Conservation (phyloP, 2,888 invertebrate genomes). For the Entomobrya multifasciata region DNA sequence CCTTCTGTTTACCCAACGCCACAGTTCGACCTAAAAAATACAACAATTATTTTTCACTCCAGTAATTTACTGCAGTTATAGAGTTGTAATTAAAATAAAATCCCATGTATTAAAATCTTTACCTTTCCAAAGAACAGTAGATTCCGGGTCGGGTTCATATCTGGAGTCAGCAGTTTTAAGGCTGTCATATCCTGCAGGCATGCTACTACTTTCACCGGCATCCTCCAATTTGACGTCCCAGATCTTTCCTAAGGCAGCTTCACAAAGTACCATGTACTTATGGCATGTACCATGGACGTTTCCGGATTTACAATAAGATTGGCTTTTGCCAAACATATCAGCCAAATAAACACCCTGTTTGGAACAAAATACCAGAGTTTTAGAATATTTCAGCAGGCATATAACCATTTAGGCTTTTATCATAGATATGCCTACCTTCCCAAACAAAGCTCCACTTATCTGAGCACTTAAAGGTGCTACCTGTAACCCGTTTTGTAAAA, state of each 20-base stretch:
- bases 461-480: slow-evolving; percentile 82
- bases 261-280: slow-evolving; percentile 82
- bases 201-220: slow-evolving; percentile 13
- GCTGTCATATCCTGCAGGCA: slow-evolving; percentile 70
- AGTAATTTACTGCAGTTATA: too few relatives aligned
- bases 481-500: slow-evolving; percentile 82
- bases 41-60: background rate
- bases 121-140: slow-evolving; percentile 77
- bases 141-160: slow-evolving; percentile 74
- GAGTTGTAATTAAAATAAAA: background rate
- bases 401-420: too few relatives aligned
- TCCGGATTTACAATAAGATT: slow-evolving; percentile 80
- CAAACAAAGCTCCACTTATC: slow-evolving; percentile 81
- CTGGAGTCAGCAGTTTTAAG: slow-evolving; percentile 75
- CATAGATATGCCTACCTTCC: slow-evolving; percentile 81
- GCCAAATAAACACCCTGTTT: slow-evolving; percentile 82
- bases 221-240: slow-evolving; percentile 65
- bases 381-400: too few relatives aligned
- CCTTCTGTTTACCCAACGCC: slow-evolving; percentile 71
- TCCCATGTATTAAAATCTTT: background rate
- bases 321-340: slow-evolving; percentile 83
- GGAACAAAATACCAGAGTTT: slow-evolving; percentile 3
- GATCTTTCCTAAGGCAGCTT: slow-evolving; percentile 81
- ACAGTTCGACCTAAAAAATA: slow-evolving; percentile 72
- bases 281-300: slow-evolving; percentile 79